Evolutionary conservation across 2,113 vertebrate species (phyloP), one percentile per base, ranked within the genome.

Genomic region (Cyprinodon brontotheroides): DNA sequence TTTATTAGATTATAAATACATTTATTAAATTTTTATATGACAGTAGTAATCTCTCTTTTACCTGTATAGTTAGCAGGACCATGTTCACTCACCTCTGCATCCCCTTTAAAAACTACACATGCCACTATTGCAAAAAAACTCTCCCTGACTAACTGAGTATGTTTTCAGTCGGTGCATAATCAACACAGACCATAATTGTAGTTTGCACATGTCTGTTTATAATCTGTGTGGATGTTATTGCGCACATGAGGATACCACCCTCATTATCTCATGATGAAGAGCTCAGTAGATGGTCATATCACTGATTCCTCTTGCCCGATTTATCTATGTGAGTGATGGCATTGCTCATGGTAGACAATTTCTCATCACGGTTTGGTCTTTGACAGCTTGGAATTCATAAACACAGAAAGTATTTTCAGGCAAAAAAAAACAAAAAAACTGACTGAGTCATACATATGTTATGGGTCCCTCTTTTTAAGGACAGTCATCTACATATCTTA

Each of bases 241-340:
- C 72, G 72, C 81, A 84, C 78, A 83, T 72, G 65, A 87, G 89
- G 91, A 90, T 91, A 80, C 85, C 87, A 77, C 82, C 79, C 86
- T 91, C 86, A 89, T 90, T 92, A 91, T 61, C 75, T 77, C 29
- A 9, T 87, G 87, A 92, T 89, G 80, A 92, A 92, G 89, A 89
- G 88, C 88, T 92, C 90, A 89, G 84, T 78, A 53, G 80, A 89
- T 83, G 87, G 84, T 87, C 86, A 81, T 87, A 90, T 87, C 78
- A 64, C 88, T 88, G 88, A 92, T 89, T 91, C 84, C 87, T 86
- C 79, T 77, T 88, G 81, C 86, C 81, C 11, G 75, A 78, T 86
- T 84, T 80, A 79, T 83, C 79, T 81, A 71, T 89, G 78, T 88
- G 88, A 92, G 79, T 84, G 88, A 88, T 91, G 81, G 81, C 3